Evolutionary conservation across 2,113 vertebrate species (phyloP).

Genomic region (Fukomys damarensis): DNA sequence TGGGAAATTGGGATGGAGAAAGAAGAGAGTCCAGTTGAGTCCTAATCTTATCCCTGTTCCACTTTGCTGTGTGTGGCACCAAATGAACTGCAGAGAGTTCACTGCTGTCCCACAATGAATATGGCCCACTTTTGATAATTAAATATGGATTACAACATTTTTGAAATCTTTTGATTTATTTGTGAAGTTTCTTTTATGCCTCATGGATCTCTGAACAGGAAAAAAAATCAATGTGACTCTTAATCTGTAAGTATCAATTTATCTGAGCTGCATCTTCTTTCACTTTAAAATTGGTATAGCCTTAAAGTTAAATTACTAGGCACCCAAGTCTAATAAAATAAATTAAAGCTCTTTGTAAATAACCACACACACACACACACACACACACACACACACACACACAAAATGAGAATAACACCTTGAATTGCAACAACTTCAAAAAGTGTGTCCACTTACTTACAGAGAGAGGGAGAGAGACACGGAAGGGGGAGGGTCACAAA

Average conservation of each 20-base stretch:
- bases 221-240: background rate
- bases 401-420: slow-evolving; percentile 12
- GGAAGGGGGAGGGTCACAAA: slow-evolving; percentile 9
- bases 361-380: background rate
- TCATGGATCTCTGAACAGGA: background rate
- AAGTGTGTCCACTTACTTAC: background rate
- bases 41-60: background rate
- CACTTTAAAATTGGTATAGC: slow-evolving; percentile 29
- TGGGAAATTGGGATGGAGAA: background rate
- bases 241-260: background rate
- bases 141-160: background rate
- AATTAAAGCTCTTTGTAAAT: slow-evolving; percentile 42
- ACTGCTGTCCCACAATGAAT: background rate
- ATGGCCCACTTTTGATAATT: background rate
- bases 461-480: background rate
- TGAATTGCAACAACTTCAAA: slow-evolving; percentile 31
- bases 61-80: background rate
- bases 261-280: background rate
- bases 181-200: slow-evolving; percentile 7
- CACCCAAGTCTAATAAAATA: slow-evolving; percentile 51
- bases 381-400: background rate
- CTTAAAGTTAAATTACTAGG: slow-evolving; percentile 19
- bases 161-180: slow-evolving; percentile 21
- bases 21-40: background rate
- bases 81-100: background rate